These are phyloP conservation scores for Dusona sp. DNA, from an alignment of 2,888 invertebrate genomes.

Conservation along the genomic window DNA sequence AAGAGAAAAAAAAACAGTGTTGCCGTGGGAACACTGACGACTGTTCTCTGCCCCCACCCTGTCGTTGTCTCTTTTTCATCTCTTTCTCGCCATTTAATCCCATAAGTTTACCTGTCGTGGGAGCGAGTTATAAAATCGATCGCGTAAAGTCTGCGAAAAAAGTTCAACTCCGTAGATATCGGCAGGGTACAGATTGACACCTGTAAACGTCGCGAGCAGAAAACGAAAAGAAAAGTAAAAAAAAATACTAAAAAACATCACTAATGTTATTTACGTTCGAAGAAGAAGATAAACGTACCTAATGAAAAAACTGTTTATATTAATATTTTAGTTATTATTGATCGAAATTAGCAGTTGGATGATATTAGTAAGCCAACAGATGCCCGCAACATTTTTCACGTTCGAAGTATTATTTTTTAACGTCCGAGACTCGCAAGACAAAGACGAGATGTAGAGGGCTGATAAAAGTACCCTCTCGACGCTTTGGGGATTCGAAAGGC, in stretches of 20 bases:
- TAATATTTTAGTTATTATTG: not conserved
- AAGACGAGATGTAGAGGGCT: conserved; percentile 1
- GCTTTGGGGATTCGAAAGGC: conserved; percentile 43
- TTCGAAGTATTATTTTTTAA: conserved; percentile 22
- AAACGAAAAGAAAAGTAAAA: not conserved
- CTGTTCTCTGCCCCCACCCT: not conserved
- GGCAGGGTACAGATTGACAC: no score
- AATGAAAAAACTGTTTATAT: not conserved
- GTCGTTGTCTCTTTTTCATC: conserved; percentile 10
- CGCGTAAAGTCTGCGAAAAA: conserved; percentile 20
- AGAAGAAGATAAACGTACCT: no score
- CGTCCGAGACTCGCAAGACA: not conserved
- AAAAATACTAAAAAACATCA: not conserved
- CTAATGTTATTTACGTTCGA: not conserved
- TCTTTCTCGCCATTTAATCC: conserved; percentile 32
- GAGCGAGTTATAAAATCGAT: conserved; percentile 53
- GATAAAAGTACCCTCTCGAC: conserved; percentile 39
- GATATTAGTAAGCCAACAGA: not conserved
- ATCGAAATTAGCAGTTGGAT: not conserved
- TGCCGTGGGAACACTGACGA: conserved; percentile 45
- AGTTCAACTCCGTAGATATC: not conserved
- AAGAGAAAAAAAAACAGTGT: conserved; percentile 31
- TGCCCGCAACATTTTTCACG: not conserved
- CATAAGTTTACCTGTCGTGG: conserved; percentile 37
- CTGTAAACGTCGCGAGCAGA: not conserved